Percentiles rank a stretch among this genome's conserved stretches.
Conservation (phyloP, 2,797 vertebrate genomes). For the Enteromius argenteus region DNA sequence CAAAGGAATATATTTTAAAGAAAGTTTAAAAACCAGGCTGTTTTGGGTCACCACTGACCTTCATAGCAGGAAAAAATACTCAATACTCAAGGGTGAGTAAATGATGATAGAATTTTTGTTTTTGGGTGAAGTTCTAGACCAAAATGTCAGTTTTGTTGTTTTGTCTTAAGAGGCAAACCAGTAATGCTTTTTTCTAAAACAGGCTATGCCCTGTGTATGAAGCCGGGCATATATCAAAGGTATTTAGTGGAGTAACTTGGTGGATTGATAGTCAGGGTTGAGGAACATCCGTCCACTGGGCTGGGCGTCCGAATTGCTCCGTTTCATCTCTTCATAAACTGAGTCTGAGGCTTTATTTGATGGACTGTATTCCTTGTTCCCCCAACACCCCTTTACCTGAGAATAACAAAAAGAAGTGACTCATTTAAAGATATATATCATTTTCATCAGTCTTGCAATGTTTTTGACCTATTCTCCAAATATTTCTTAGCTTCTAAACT, state of each 20-base stretch:
- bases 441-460: not conserved
- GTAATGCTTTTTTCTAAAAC: no score
- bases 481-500: not conserved
- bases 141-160: no score
- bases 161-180: no score
- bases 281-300: not conserved
- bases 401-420: not conserved
- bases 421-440: not conserved
- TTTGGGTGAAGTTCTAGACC: no score
- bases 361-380: not conserved
- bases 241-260: not conserved
- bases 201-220: no score
- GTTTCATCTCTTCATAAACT: slow-evolving; percentile 26
- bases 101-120: no score
- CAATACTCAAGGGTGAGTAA: no score
- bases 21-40: no score
- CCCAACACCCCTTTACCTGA: not conserved
- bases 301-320: not conserved
- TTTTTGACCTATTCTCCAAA: not conserved
- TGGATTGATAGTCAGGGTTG: slow-evolving; percentile 1
- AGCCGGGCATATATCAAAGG: not conserved
- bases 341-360: not conserved
- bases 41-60: no score
- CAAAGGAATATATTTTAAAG: no score
- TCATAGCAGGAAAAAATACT: no score